Conservation (phyloP, 1,140 invertebrate genomes). For the Agrilus planipennis region DNA sequence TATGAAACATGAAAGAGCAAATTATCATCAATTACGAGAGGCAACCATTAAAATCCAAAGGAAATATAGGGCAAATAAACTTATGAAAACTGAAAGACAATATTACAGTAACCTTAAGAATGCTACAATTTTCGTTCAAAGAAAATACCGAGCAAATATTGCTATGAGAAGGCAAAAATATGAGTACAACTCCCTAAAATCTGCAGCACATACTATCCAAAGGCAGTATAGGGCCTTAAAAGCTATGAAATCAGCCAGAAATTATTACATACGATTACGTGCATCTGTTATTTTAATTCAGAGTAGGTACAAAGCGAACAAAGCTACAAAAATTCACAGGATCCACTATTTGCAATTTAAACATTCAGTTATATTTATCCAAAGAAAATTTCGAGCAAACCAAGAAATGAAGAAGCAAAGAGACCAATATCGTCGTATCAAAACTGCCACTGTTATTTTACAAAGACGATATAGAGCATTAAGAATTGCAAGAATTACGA, state of each 20-base stretch:
- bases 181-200: no score
- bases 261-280: not conserved
- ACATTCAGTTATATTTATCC: constrained; percentile 4
- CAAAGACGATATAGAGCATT: constrained; percentile 39
- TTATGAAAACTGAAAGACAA: constrained; percentile 25
- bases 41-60: constrained; percentile 35
- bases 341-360: constrained; percentile 1
- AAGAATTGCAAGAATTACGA: constrained; percentile 26
- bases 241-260: constrained; percentile 11
- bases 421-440: constrained; percentile 16
- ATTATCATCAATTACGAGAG: constrained; percentile 19
- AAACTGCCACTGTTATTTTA: constrained; percentile 16
- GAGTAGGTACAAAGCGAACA: constrained; percentile 17
- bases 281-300: constrained; percentile 1
- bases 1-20: constrained; percentile 19
- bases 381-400: constrained; percentile 7
- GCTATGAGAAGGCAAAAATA: constrained; percentile 2
- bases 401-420: constrained; percentile 16
- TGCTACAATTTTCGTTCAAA: constrained; percentile 26
- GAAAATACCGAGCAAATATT: constrained; percentile 21
- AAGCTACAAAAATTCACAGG: constrained; percentile 14
- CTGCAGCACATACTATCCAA: not conserved
- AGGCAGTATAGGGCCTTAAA: constrained; percentile 31
- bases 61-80: constrained; percentile 34
- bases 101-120: constrained; percentile 29